Base-by-base conservation (phyloP, 2,888 invertebrate genomes). In the Calliscelio sp. region DNA sequence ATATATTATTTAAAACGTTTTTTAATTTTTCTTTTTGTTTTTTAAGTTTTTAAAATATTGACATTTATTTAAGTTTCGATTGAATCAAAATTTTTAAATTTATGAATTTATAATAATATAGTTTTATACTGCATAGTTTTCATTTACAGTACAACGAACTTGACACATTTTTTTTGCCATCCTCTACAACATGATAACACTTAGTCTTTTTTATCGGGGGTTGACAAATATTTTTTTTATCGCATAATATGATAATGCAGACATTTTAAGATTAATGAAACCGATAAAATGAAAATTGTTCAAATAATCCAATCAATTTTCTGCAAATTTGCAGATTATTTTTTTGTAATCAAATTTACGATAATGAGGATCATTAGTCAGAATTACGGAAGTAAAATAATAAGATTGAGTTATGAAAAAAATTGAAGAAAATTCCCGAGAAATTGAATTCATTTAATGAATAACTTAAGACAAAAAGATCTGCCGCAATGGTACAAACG, bases 141-240 rank as follows among this genome's bases (percentile, higher is more conserved):
- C 46, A 18, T 63, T 63, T 25, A 46, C 25, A 46, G 44, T 63
- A 11, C 1, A n/a, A 41, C 49, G 49, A 65, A 65, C 65, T 65
- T 66, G 65, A 66, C 65, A 66, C 65, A 35, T 66, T 49, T 66
- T 46, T 41, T n/a, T n/a, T 18, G 1, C 10, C 35, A 11, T 11
- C 22, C 20, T 24, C 6, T 16, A 7, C 32, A 65, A 32, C 65
- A 3, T 14, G 28, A 49, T 61, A 61, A 41, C 41, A 22, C 41
- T 61, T 7, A 41, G 24, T 41, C 41, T n/a, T 41, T 61, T 61
- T 41, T 32, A 61, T 41, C 61, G 18, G 22, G 24, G 41, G 41
- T 38, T 61, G 61, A 61, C 28, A 32, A 32, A 53, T 53, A 53
- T 38, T 24, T 22, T 53, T 24, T 22, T 53, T 11, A 24, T 53